A percentile compares a stretch with the other conserved stretches of the same genome.
phyloP scores from a whole-genome alignment of 1,140 invertebrate genomes.

The Drosophila pallidifrons region DNA sequence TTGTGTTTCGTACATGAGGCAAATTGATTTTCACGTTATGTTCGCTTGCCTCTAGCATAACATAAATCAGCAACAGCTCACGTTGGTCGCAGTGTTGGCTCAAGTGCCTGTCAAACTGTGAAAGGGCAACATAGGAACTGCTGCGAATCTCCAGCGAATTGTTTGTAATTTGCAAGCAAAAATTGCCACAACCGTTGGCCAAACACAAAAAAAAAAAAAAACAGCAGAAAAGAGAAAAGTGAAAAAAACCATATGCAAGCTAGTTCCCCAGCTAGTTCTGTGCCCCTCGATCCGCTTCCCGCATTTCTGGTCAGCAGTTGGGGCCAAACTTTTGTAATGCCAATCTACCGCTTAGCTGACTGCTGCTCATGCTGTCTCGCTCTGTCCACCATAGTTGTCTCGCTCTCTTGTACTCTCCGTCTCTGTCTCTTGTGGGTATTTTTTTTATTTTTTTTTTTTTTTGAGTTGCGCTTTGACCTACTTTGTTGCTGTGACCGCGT shows the following conservation, averaged over 20 bases:
- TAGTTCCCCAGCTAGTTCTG: not conserved
- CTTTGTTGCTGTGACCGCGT: conserved; percentile 62
- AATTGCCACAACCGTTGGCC: conserved; percentile 47
- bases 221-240: not conserved
- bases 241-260: conserved; percentile 25
- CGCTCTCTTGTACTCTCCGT: not conserved
- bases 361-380: conserved; percentile 8
- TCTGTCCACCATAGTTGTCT: not conserved
- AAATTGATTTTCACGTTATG: conserved; percentile 3
- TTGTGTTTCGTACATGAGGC: not conserved
- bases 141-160: conserved; percentile 66
- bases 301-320: conserved; percentile 20
- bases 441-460: conserved; percentile 42
- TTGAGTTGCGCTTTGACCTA: conserved; percentile 67
- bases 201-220: conserved; percentile 18
- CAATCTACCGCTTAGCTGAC: conserved; percentile 70
- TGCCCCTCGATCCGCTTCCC: not conserved
- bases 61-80: conserved; percentile 28
- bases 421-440: conserved; percentile 14
- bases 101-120: conserved; percentile 46
- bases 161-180: conserved; percentile 69
- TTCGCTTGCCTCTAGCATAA: not conserved
- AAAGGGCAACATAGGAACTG: conserved; percentile 16
- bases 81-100: not conserved
- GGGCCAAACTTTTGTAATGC: conserved; percentile 68